Evolutionary conservation across 2,797 vertebrate species (phyloP), one percentile per base, ranked within the genome.

Genomic region (Trematomus bernacchii): DNA sequence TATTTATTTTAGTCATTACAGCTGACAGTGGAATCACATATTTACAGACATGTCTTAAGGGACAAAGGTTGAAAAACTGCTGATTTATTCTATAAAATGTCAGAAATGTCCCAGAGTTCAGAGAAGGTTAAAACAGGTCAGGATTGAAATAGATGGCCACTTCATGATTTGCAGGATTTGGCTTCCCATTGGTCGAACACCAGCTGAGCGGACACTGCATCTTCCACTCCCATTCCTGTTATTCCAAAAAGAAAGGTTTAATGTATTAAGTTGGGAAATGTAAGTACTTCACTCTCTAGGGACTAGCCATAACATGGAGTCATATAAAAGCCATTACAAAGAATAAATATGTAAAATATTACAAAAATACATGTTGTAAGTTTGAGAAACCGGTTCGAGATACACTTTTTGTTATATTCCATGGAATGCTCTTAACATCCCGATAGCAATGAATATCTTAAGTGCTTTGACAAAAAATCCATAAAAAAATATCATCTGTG

Each of bases 181-280:
- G 61, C 93, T 37, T 93, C 94, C 97, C 97, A 99, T 0, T 94
- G 92, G 9, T 99, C 96, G 53, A 96, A 97, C 53, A 99, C 95
- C 23, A 99, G 93, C 84, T 98, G 95, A 51, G 97, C 98, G 66
- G 97, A 94, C 15, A 97, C 96, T 0, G 96, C 95, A 81, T 99
- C 98, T 91, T 99, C 94, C 82, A 99, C 91, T 0, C 95, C 98
- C 96, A 99, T 97, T 23, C 98, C 98, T 99, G 86, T 73, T 16
- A 12, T 14, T 19, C 37, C 19, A 19, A 3, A 21, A 14, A 33
- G 3, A 30, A 77, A 66, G 8, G 8, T 30, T 47, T n/a, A 18
- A 40, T 51, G 10, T 47, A 51, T 15, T 47, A 27, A 47, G 3
- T 1, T 42, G 6, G 12, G 57, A 59, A 52, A 30, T 21, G 15